A percentile compares a stretch with the other conserved stretches of the same genome.
Conservation (phyloP, 2,888 invertebrate species). For the Drosophila trichaetosa region DNA sequence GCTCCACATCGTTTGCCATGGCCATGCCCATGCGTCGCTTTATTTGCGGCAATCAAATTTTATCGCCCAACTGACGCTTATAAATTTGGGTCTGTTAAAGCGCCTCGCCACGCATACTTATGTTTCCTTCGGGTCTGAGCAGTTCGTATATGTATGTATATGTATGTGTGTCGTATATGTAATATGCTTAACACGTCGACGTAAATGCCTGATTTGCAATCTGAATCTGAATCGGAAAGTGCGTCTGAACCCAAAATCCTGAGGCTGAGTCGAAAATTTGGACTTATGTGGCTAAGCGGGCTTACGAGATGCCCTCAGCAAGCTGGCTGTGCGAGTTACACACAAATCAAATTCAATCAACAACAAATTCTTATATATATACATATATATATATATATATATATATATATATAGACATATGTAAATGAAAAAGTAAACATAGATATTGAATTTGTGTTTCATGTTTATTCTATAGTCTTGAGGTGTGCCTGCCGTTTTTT, state of each 20-base stretch:
- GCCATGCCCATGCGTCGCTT: conserved; percentile 32
- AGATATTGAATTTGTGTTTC: conserved; percentile 63
- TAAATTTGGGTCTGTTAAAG: conserved; percentile 71
- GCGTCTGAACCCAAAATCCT: background rate
- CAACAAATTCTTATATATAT: conserved; percentile 13
- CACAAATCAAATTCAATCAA: conserved; percentile 54
- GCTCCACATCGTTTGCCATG: background rate
- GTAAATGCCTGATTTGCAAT: conserved; percentile 28
- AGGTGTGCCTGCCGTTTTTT: conserved; percentile 19
- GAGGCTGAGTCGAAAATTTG: background rate
- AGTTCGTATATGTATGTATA: background rate
- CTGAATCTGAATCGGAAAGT: conserved; percentile 1
- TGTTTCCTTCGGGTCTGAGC: conserved; percentile 22
- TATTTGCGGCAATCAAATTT: conserved; percentile 78
- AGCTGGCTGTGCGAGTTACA: conserved; percentile 27
- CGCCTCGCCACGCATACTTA: conserved; percentile 65
- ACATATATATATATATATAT: background rate
- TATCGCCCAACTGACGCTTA: conserved; percentile 78
- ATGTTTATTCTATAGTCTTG: conserved; percentile 46
- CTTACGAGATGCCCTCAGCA: conserved; percentile 13
- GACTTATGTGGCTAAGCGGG: conserved; percentile 12
- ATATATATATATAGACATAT: background rate
- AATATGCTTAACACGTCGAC: conserved; percentile 73
- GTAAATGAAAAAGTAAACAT: conserved; percentile 43
- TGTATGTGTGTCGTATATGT: conserved; percentile 50